A percentile compares a stretch with the other conserved stretches of the same genome.
Conservation (phyloP, 2,797 vertebrate genomes). For the Anguilla pacifica region DNA sequence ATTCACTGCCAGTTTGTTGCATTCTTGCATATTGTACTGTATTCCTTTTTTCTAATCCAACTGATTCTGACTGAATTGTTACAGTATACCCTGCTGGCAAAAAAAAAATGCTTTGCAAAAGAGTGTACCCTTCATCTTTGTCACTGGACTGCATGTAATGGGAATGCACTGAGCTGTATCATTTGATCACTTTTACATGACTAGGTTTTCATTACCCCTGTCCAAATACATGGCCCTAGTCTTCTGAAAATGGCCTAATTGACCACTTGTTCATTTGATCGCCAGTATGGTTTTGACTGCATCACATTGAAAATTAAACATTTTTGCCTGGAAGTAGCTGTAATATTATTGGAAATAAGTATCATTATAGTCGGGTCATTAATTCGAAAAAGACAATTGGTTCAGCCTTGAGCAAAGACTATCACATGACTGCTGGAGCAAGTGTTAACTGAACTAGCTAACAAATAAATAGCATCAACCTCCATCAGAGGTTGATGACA, state of each 20-base stretch:
- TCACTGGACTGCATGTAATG: background rate
- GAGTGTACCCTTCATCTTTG: conserved; percentile 8
- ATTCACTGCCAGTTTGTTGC: background rate
- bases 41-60: background rate
- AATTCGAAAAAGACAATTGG: background rate
- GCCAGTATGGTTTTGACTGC: background rate
- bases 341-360: too few relatives aligned
- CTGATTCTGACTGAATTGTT: background rate
- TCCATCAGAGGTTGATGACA: background rate
- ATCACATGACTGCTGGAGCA: background rate
- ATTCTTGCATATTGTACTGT: background rate
- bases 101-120: background rate
- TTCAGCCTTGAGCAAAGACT: background rate
- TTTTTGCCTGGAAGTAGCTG: background rate
- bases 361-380: background rate
- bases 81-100: background rate
- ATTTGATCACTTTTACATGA: background rate
- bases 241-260: background rate
- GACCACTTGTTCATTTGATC: background rate
- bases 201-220: background rate
- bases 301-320: background rate
- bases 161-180: background rate
- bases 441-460: background rate
- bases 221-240: background rate
- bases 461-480: background rate